These are phyloP conservation scores for Sycophila sp. DNA, from an alignment of 1,140 invertebrate species.

Conservation along the genomic window DNA sequence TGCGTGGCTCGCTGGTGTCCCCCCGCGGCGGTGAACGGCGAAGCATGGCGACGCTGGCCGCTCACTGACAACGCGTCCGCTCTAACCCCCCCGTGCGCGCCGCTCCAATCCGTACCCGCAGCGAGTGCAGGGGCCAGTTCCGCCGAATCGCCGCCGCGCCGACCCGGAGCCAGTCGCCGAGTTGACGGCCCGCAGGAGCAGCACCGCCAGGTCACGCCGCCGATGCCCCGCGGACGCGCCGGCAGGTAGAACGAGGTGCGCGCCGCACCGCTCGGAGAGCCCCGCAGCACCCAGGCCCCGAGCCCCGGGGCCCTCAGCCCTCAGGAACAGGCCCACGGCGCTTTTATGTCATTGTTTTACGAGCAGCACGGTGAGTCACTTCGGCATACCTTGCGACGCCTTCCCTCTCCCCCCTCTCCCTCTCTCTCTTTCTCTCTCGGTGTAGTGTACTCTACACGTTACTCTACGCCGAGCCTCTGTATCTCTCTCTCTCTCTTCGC, in stretches of 20 bases:
- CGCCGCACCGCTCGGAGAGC: no score
- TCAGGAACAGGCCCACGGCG: conserved; percentile 13
- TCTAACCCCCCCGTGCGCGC: neutral
- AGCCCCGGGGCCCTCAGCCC: neutral
- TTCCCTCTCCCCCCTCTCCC: neutral
- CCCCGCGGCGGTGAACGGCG: neutral
- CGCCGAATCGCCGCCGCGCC: no score
- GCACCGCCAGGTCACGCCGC: neutral
- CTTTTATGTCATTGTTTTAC: conserved; percentile 38
- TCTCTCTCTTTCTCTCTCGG: neutral
- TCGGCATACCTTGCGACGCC: neutral
- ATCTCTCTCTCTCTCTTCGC: neutral
- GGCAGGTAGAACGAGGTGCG: neutral
- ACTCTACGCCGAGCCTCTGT: neutral
- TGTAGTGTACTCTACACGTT: neutral
- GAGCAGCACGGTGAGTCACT: conserved; percentile 39
- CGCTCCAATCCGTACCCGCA: neutral
- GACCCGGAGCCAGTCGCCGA: no score
- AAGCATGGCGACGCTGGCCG: neutral
- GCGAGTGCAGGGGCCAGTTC: neutral
- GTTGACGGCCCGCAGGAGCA: neutral
- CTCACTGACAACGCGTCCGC: neutral
- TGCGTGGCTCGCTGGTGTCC: neutral
- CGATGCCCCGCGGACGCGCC: neutral
- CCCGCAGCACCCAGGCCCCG: neutral